phyloP scores from a whole-genome alignment of 2,888 invertebrate genomes.

The Rosalia funebris region DNA sequence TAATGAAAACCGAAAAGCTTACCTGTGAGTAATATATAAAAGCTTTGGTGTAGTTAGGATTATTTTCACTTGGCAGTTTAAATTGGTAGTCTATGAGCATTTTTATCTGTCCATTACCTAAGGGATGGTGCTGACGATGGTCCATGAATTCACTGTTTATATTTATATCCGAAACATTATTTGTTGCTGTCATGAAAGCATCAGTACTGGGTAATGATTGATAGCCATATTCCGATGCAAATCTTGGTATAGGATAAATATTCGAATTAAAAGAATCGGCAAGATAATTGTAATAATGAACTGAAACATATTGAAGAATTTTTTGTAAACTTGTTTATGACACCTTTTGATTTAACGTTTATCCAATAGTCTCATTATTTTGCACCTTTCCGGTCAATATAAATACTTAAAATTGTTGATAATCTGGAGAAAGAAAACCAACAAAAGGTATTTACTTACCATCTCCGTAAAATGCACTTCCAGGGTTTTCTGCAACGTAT shows the following conservation, averaged over 20 bases:
- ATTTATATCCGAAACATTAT: conserved; percentile 65
- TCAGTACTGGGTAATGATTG: conserved; percentile 85
- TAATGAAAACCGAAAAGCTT: too few relatives aligned
- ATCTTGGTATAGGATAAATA: conserved; percentile 83
- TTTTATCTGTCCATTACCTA: conserved; percentile 75
- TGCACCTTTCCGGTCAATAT: too few relatives aligned
- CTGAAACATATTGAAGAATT: too few relatives aligned
- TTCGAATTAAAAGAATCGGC: conserved; percentile 83
- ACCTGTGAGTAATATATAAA: conserved; percentile 89
- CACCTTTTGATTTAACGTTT: neutral
- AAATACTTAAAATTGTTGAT: too few relatives aligned
- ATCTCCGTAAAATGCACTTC: conserved; percentile 85
- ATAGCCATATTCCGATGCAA: conserved; percentile 95
- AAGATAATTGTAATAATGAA: conserved; percentile 90
- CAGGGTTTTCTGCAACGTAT: conserved; percentile 82
- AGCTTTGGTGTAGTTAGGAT: conserved; percentile 70
- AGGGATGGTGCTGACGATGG: conserved; percentile 88
- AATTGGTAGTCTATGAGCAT: conserved; percentile 73
- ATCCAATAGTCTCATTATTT: too few relatives aligned
- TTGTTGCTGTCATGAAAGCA: conserved; percentile 73
- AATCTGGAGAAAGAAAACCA: too few relatives aligned
- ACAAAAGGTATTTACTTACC: conserved; percentile 69
- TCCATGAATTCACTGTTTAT: conserved; percentile 71
- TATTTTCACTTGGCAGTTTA: conserved; percentile 65
- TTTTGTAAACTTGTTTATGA: conserved; percentile 13